These are phyloP conservation scores for Leptonema lineaticorne DNA, from an alignment of 1,140 invertebrate species.

Conservation along the genomic window DNA sequence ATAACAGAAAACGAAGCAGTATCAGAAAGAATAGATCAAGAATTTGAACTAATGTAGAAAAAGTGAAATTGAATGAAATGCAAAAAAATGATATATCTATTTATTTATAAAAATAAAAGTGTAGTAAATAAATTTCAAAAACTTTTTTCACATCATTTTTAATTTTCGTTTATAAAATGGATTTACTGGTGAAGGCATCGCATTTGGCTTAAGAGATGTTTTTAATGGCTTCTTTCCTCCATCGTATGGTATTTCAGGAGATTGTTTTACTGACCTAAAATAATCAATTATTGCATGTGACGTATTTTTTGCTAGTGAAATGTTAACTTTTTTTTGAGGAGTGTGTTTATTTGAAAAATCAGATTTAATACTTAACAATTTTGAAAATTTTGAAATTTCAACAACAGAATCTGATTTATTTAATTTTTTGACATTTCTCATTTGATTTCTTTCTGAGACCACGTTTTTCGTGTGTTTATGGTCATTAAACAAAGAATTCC, in stretches of 20 bases:
- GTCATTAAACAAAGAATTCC: background rate
- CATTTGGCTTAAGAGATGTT: constrained; percentile 68
- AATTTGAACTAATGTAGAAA: background rate
- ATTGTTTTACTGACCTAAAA: constrained; percentile 64
- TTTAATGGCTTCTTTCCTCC: constrained; percentile 64
- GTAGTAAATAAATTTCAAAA: background rate
- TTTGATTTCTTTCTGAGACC: constrained; percentile 35
- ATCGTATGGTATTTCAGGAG: constrained; percentile 73
- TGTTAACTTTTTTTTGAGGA: constrained; percentile 60
- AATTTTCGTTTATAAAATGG: constrained; percentile 68
- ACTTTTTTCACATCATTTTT: constrained; percentile 20
- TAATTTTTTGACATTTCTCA: constrained; percentile 6
- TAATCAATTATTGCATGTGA: constrained; percentile 70
- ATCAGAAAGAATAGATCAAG: background rate
- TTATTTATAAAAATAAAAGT: background rate
- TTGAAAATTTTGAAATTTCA: constrained; percentile 18
- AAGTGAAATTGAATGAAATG: background rate
- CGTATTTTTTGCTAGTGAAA: constrained; percentile 65
- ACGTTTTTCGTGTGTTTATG: constrained; percentile 31
- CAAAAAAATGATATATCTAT: background rate
- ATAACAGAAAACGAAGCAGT: constrained; percentile 45
- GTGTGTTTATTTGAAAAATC: constrained; percentile 29
- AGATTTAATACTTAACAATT: background rate
- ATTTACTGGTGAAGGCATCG: constrained; percentile 70
- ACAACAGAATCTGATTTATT: constrained; percentile 28